Conservation (phyloP, 2,797 vertebrate genomes). For the Vultur gryphus region DNA sequence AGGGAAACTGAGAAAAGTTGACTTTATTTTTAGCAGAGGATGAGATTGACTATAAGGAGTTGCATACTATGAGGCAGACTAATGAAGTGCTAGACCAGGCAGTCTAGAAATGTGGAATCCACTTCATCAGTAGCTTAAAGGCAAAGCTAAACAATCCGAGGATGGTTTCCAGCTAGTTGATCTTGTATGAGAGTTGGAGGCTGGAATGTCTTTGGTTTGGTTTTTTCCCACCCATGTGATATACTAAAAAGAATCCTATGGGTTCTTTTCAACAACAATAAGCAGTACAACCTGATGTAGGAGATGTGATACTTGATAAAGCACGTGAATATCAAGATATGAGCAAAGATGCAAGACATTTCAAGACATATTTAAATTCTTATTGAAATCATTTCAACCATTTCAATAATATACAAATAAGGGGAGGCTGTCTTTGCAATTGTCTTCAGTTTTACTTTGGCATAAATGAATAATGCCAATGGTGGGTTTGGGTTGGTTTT, state of each 20-base stretch:
- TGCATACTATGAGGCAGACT: not conserved
- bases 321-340: not conserved
- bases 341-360: not conserved
- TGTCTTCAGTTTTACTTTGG: not conserved
- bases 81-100: not conserved
- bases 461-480: not conserved
- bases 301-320: not conserved
- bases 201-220: not conserved
- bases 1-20: not conserved
- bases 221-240: too few relatives aligned
- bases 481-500: not conserved
- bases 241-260: not conserved
- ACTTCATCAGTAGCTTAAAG: not conserved
- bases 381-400: not conserved
- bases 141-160: not conserved
- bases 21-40: not conserved
- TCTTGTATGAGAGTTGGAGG: not conserved
- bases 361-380: not conserved
- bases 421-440: not conserved
- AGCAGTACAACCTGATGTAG: not conserved
- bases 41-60: not conserved
- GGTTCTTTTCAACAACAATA: not conserved
- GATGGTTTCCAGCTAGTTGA: not conserved
- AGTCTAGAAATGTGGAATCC: not conserved
- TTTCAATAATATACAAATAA: not conserved